A percentile compares a stretch with the other conserved stretches of the same genome.
These are phyloP conservation scores for Nebria salina DNA, from an alignment of 2,888 invertebrate species.

Conservation along the genomic window DNA sequence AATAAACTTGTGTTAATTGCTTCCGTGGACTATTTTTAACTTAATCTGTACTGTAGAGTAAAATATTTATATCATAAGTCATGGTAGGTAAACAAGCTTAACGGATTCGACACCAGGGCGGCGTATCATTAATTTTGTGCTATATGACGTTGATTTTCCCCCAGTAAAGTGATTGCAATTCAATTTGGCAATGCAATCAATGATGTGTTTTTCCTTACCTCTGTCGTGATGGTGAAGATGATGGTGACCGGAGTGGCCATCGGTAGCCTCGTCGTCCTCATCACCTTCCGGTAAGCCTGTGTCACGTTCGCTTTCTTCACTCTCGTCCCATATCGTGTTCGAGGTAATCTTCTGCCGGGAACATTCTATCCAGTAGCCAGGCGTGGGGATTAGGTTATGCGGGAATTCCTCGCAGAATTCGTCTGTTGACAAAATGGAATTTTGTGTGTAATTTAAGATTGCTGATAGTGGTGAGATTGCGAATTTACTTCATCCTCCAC, in stretches of 20 bases:
- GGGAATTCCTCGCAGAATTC: slow-evolving; percentile 94
- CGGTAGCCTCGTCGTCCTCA: slow-evolving; percentile 58
- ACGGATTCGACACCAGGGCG: no score
- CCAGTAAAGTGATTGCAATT: no score
- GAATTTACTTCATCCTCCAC: slow-evolving; percentile 2
- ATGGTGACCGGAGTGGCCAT: slow-evolving; percentile 59
- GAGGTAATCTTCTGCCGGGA: slow-evolving; percentile 88
- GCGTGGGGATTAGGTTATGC: slow-evolving; percentile 89
- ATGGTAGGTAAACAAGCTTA: no score
- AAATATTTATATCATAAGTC: no score
- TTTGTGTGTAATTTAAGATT: slow-evolving; percentile 8
- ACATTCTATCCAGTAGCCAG: slow-evolving; percentile 96
- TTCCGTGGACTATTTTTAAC: no score
- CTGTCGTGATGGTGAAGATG: slow-evolving; percentile 60
- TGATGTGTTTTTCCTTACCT: slow-evolving; percentile 46
- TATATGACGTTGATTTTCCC: no score
- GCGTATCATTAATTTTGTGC: no score
- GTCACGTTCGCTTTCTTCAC: slow-evolving; percentile 69
- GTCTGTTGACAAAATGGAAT: slow-evolving; percentile 66
- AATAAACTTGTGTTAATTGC: no score
- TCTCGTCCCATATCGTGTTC: slow-evolving; percentile 88
- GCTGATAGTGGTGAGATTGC: neutral
- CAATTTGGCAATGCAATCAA: no score
- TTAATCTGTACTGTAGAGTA: no score
- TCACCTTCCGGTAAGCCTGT: slow-evolving; percentile 70